These are phyloP conservation scores for Linnaemya vulpina DNA, from an alignment of 2,888 invertebrate genomes.

Conservation along the genomic window DNA sequence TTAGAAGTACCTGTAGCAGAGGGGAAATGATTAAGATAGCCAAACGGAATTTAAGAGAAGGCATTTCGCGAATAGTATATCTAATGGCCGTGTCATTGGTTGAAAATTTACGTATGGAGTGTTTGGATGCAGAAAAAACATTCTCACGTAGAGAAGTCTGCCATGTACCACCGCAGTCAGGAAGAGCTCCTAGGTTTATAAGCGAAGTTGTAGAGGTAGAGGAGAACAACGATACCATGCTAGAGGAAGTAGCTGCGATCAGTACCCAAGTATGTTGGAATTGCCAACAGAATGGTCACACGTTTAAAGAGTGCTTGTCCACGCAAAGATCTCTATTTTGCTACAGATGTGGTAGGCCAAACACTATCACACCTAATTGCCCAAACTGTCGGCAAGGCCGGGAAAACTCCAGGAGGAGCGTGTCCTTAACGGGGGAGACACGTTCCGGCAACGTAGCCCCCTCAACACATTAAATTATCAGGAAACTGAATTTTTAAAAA, in stretches of 20 bases:
- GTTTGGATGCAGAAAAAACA: background rate
- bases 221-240: background rate
- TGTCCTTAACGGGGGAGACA: too few relatives aligned
- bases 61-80: background rate
- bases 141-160: background rate
- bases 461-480: too few relatives aligned
- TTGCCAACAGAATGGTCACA: background rate
- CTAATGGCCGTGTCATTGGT: background rate
- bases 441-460: too few relatives aligned
- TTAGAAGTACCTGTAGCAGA: constrained; percentile 4
- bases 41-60: background rate
- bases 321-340: constrained; percentile 15
- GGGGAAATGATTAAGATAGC: constrained; percentile 3
- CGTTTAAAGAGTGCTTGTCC: constrained; percentile 6
- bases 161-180: background rate
- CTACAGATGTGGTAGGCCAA: too few relatives aligned
- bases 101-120: background rate
- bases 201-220: background rate
- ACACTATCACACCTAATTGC: too few relatives aligned
- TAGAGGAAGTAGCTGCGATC: background rate
- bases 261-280: background rate
- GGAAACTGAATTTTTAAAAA: too few relatives aligned
- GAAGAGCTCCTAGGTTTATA: background rate
- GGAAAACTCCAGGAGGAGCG: too few relatives aligned
- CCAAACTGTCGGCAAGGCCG: too few relatives aligned